Percentiles rank a stretch among this genome's conserved stretches.
phyloP scores from a whole-genome alignment of 2,797 vertebrate genomes.

The Brotula barbata region DNA sequence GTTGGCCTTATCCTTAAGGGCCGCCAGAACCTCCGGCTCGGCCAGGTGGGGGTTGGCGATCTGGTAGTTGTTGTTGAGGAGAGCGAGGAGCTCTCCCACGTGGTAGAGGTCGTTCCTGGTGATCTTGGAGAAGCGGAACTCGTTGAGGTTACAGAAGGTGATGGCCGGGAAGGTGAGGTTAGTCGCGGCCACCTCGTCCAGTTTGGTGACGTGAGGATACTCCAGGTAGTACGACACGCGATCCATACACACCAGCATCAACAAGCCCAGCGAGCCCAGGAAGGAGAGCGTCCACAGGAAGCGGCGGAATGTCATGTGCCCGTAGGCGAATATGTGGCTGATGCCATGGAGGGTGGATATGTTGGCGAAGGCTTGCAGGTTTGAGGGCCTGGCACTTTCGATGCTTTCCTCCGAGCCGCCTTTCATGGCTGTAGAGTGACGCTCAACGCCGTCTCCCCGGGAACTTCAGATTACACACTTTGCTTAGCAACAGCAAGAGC shows the following conservation, averaged over 20 bases:
- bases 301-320: constrained; percentile 86
- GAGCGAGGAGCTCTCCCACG: constrained; percentile 85
- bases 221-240: constrained; percentile 87
- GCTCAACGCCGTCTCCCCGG: constrained; percentile 51
- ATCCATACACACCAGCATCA: constrained; percentile 86
- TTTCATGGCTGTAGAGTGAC: constrained; percentile 79
- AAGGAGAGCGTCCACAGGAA: constrained; percentile 87
- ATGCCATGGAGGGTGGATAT: constrained; percentile 88
- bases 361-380: constrained; percentile 87
- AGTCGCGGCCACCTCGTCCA: constrained; percentile 83
- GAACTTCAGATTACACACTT: constrained; percentile 73
- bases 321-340: constrained; percentile 89
- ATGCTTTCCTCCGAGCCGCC: constrained; percentile 85
- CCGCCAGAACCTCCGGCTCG: constrained; percentile 83
- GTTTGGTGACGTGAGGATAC: constrained; percentile 84
- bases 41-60: constrained; percentile 85
- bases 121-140: constrained; percentile 89
- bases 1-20: constrained; percentile 87
- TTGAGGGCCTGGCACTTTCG: constrained; percentile 81
- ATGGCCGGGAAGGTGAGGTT: constrained; percentile 89
- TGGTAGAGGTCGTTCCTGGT: constrained; percentile 89
- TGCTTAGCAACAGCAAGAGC: constrained; percentile 75
- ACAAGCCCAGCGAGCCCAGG: constrained; percentile 82
- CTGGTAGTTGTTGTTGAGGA: constrained; percentile 86
- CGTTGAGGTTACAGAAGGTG: constrained; percentile 91